Evolutionary conservation across 1,140 invertebrate species (phyloP), one percentile per base, ranked within the genome.

Genomic region (Macrobrachium rosenbergii): DNA sequence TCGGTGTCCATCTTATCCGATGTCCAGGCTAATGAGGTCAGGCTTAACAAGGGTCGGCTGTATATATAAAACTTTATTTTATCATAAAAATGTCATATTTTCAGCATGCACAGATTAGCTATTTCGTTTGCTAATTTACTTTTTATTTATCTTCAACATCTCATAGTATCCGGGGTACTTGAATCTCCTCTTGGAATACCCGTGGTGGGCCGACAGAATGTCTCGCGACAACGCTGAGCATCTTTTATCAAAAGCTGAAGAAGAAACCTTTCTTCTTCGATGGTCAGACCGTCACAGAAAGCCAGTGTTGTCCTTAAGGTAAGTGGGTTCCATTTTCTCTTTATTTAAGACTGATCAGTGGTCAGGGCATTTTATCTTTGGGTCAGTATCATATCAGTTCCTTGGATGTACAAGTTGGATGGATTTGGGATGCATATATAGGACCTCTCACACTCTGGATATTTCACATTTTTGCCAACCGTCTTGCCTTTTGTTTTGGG

Each of bases 181-280:
- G 12, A 82, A 43, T 89, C 90, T 89, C 85, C 83, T 82, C 60
- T 85, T 67, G 75, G 91, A 92, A 58, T 90, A 92, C 90, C 90
- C 90, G 28, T 92, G 92, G 92, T 91, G 88, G 91, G 92, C 92
- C n/a, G 92, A 92, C 52, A 90, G 90, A 62, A 92, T 93, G 92
- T 90, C 91, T 82, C 90, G 93, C 52, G 91, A 92, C 21, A 89
- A 88, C 58, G 93, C 93, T 10, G 91, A 91, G 60, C 89, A 88
- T 19, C 91, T 90, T 69, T 90, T 94, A 21, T 91, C 92, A 77
- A 83, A 90, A 37, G 87, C 92, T 69, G 91, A 91, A 23, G 91
- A 92, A 88, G 93, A 93, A 23, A 92, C 75, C 19, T 87, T 81
- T 23, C 84, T 81, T 19, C 7, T 87, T 10, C 67, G 67, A 23